Evolutionary conservation across 2,888 invertebrate species (phyloP).

Genomic region (Drosophila merina): DNA sequence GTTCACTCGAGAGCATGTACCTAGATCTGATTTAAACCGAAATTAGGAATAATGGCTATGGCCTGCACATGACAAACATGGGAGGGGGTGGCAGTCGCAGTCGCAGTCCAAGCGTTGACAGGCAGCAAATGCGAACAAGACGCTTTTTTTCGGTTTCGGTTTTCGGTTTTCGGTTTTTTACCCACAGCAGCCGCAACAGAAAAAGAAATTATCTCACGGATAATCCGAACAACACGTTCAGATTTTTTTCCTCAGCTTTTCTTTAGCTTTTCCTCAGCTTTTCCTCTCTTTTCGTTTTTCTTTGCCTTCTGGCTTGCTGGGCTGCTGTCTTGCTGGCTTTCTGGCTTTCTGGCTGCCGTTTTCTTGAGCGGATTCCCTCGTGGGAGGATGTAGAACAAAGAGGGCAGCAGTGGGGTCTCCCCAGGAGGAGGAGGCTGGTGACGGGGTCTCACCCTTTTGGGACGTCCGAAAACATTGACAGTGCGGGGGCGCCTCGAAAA

Average conservation of each 20-base stretch:
- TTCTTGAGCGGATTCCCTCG: slow-evolving; percentile 40
- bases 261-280: slow-evolving; percentile 23
- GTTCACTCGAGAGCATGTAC: slow-evolving; percentile 5
- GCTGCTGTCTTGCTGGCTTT: slow-evolving; percentile 9
- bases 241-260: slow-evolving; percentile 20
- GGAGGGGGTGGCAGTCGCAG: neutral
- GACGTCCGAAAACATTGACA: slow-evolving; percentile 38
- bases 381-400: slow-evolving; percentile 16
- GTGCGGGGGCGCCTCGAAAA: slow-evolving; percentile 65
- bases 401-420: neutral
- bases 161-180: slow-evolving; percentile 22
- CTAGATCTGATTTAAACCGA: slow-evolving; percentile 81
- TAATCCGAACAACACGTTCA: slow-evolving; percentile 76
- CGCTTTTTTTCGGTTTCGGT: slow-evolving; percentile 45
- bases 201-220: slow-evolving; percentile 75
- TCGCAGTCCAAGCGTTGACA: slow-evolving; percentile 63
- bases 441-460: slow-evolving; percentile 46
- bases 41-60: slow-evolving; percentile 82
- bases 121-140: slow-evolving; percentile 76
- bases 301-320: slow-evolving; percentile 7
- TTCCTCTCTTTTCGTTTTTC: slow-evolving; percentile 12
- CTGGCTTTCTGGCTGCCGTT: slow-evolving; percentile 22
- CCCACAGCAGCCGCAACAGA: slow-evolving; percentile 47
- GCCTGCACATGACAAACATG: slow-evolving; percentile 73
- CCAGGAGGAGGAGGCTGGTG: slow-evolving; percentile 7